Conservation (phyloP, 1,140 invertebrate genomes). For the Plodia interpunctella region DNA sequence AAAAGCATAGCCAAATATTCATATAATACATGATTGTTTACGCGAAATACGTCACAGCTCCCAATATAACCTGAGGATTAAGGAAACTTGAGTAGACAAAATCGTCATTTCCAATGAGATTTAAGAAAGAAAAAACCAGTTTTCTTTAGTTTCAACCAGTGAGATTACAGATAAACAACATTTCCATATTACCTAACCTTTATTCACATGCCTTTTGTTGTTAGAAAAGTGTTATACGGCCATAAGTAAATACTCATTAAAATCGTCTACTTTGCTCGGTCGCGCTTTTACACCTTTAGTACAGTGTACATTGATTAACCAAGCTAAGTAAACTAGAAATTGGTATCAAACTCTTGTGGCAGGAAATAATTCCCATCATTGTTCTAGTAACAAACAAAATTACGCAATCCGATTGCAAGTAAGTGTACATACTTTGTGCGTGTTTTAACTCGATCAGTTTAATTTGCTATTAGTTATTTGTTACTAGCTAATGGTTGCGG, state of each 20-base stretch:
- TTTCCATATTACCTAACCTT: constrained; percentile 10
- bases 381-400: constrained; percentile 15
- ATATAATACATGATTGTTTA: too few species aligned
- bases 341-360: not conserved
- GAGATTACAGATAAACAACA: not conserved
- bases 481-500: not conserved
- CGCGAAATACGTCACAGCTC: too few species aligned
- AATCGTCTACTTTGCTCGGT: not conserved
- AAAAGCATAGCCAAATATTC: too few species aligned
- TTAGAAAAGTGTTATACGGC: not conserved
- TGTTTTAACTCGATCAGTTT: not conserved
- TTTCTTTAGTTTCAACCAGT: too few species aligned
- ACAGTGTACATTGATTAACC: not conserved
- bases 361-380: constrained; percentile 12
- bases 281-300: not conserved
- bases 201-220: constrained; percentile 8
- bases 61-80: too few species aligned
- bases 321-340: not conserved
- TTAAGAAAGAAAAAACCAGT: too few species aligned
- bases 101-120: too few species aligned
- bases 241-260: not conserved
- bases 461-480: not conserved
- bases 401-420: not conserved
- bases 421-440: not conserved
- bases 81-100: too few species aligned